phyloP scores from a whole-genome alignment of 2,797 vertebrate genomes.

The Xyrichtys novacula region DNA sequence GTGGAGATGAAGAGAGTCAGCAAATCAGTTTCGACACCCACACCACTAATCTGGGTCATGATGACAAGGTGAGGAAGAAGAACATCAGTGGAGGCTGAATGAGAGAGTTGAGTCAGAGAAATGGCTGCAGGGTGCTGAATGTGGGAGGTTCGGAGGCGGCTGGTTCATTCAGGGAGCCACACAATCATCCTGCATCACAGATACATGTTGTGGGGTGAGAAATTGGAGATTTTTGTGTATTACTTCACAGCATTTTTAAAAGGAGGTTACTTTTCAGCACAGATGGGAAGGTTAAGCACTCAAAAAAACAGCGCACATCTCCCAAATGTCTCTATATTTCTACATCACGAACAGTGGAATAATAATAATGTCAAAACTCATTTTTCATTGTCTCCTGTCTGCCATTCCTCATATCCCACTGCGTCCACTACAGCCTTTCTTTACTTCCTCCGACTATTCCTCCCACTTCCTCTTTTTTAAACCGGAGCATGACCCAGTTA shows the following conservation, averaged over 20 bases:
- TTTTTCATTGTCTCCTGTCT: constrained; percentile 35
- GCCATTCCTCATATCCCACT: constrained; percentile 41
- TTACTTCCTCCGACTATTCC: constrained; percentile 36
- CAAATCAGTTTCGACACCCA: constrained; percentile 58
- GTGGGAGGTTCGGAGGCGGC: constrained; percentile 71
- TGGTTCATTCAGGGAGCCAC: constrained; percentile 69
- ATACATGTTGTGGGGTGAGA: constrained; percentile 40
- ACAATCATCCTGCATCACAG: constrained; percentile 49
- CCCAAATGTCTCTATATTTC: constrained; percentile 34
- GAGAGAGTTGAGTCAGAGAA: constrained; percentile 74
- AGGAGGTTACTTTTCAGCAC: constrained; percentile 31
- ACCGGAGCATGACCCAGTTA: constrained; percentile 67
- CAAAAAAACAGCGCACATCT: constrained; percentile 15
- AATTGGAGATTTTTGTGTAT: constrained; percentile 18
- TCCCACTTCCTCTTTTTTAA: constrained; percentile 23
- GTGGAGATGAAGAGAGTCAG: constrained; percentile 20
- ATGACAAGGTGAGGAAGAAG: constrained; percentile 67
- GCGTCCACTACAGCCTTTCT: constrained; percentile 27
- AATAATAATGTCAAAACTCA: constrained; percentile 40
- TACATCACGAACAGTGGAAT: constrained; percentile 11
- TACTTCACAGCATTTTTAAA: constrained; percentile 33
- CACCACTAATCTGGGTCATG: constrained; percentile 56
- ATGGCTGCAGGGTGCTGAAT: constrained; percentile 64
- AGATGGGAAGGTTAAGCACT: constrained; percentile 38
- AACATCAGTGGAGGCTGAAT: constrained; percentile 69